Conservation (phyloP, 2,113 vertebrate species). For the Diglossa brunneiventris region DNA sequence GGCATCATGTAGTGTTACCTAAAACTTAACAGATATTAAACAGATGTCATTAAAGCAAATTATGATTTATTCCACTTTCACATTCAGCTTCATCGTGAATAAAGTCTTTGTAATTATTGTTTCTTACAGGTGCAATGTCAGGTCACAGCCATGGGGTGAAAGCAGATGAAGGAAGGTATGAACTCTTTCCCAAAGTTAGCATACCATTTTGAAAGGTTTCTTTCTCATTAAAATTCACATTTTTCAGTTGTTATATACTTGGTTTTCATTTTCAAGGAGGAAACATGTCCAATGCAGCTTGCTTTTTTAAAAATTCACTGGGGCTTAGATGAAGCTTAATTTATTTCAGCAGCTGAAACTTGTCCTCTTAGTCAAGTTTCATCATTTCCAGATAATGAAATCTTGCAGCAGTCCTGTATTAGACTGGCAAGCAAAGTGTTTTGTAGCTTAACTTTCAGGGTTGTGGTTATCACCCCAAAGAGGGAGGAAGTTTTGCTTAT, state of each 20-base stretch:
- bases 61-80: background rate
- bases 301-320: background rate
- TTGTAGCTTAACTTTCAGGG: background rate
- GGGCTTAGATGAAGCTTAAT: background rate
- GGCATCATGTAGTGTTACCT: background rate
- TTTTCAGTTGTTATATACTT: background rate
- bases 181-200: background rate
- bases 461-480: background rate
- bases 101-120: background rate
- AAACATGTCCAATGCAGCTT: background rate
- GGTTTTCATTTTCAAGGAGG: background rate
- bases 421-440: background rate
- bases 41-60: background rate
- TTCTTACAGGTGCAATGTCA: background rate
- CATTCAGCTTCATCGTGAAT: background rate
- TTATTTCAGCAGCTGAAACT: conserved; percentile 23
- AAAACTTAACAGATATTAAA: background rate
- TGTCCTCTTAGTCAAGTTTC: background rate
- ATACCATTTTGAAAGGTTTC: background rate
- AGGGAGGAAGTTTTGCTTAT: background rate
- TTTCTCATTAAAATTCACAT: background rate
- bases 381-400: background rate
- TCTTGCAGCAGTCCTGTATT: background rate
- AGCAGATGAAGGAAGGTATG: background rate
- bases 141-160: background rate